These are phyloP conservation scores for Callaeas wilsoni DNA, from an alignment of 2,113 vertebrate genomes.

Conservation along the genomic window DNA sequence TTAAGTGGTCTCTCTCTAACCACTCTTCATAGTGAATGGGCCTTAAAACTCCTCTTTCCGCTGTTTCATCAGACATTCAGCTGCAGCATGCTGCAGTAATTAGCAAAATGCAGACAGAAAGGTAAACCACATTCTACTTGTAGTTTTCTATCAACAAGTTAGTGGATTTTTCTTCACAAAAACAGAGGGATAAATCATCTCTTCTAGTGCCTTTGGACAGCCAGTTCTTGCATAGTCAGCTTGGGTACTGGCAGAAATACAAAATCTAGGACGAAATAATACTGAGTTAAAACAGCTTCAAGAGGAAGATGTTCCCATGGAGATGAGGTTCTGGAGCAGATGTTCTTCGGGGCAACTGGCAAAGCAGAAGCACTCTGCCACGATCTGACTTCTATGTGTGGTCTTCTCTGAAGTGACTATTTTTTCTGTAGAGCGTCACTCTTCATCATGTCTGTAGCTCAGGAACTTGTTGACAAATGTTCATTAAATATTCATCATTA, in stretches of 20 bases:
- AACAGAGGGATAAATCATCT: not conserved
- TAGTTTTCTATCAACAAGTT: not conserved
- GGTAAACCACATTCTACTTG: not conserved
- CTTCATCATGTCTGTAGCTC: not conserved
- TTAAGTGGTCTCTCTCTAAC: not conserved
- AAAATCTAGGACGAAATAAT: not conserved
- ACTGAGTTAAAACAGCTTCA: not conserved
- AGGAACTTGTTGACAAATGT: not conserved
- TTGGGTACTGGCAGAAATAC: not conserved
- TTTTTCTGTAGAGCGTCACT: not conserved
- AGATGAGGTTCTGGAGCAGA: not conserved
- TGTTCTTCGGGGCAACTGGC: not conserved
- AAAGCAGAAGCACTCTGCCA: not conserved
- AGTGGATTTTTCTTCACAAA: not conserved
- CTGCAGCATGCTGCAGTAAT: not conserved
- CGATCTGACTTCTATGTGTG: accelerated
- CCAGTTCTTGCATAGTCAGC: not conserved
- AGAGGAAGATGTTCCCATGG: not conserved
- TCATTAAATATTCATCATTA: not conserved
- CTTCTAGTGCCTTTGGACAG: not conserved
- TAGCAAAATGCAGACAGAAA: not conserved
- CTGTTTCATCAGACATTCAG: not conserved
- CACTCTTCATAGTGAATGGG: not conserved
- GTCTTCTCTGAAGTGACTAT: not conserved
- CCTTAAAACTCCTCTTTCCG: not conserved